Evolutionary conservation across 2,113 vertebrate species (phyloP), one percentile per base, ranked within the genome.

Genomic region (Salvelinus fontinalis): DNA sequence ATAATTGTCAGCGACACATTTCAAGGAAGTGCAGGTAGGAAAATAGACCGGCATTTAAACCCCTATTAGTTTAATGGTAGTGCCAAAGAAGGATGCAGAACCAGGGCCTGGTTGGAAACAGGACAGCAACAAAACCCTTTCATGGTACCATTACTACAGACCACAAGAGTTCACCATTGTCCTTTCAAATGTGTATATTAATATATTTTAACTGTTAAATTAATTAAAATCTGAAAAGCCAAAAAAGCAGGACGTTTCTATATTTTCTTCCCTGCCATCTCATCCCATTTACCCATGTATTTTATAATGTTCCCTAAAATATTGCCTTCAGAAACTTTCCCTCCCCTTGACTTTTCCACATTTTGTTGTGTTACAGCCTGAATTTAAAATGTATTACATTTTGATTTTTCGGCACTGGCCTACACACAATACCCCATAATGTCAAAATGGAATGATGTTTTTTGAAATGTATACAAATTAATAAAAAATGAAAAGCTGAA

Each of bases 41-140:
- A 18, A 85, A 89, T 79, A 62, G 78, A 86, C 81, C 88, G 89
- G 85, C 86, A 90, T 92, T 90, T 91, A 88, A 77, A 20, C 57
- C 49, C 75, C 57, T 18, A 77, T 88, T 86, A 85, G 80, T 88
- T 79, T 82, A 83, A 77, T 88, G 79, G 89, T 84, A 77, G 77
- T 83, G 70, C 69, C 12, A 16, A 22, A 66, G 80, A 80, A 48
- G 24, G 51, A 74, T 78, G 80, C 2, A 6, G 71, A 72, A 73
- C 39, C 31, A 54, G 6, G 4, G 62, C 20, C 71, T 54, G 54
- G 9, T 64, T 71, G 67, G 74, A 74, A 74, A 13, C 8, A 44
- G 60, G 83, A 84, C 82, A 67, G 70, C 75, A 31, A 26, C 75
- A 26, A 26, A 26, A 65, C 59, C 8, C n/a, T 65, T 13, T 22